A percentile compares a stretch with the other conserved stretches of the same genome.
Conservation (phyloP, 2,888 invertebrate species). For the Aphodius sticticus region DNA sequence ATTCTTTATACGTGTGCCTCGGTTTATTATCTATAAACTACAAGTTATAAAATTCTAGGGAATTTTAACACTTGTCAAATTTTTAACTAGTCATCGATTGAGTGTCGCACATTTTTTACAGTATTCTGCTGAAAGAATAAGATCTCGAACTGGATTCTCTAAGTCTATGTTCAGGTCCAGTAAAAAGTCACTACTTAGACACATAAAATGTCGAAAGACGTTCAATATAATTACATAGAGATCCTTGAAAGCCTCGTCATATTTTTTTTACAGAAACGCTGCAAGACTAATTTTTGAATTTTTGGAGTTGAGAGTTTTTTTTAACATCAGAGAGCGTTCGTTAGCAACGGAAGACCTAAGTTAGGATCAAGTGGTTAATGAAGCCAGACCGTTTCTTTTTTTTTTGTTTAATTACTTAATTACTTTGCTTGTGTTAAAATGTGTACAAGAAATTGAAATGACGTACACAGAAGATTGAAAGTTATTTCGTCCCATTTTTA, state of each 20-base stretch:
- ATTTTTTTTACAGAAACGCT: slow-evolving; percentile 12
- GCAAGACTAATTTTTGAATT: not conserved
- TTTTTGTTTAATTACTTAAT: slow-evolving; percentile 20
- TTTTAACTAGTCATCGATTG: slow-evolving; percentile 5
- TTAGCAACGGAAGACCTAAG: slow-evolving; percentile 35
- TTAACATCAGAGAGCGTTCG: slow-evolving; percentile 5
- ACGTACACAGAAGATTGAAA: slow-evolving; percentile 13
- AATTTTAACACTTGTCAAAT: not conserved
- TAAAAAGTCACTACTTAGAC: slow-evolving; percentile 59
- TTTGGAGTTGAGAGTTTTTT: slow-evolving; percentile 6
- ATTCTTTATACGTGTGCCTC: slow-evolving; percentile 29
- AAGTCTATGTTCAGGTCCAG: slow-evolving; percentile 52
- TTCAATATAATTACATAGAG: slow-evolving; percentile 53
- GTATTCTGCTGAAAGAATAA: slow-evolving; percentile 42
- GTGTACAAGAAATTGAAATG: slow-evolving; percentile 11
- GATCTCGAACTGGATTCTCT: slow-evolving; percentile 50
- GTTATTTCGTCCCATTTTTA: not conserved
- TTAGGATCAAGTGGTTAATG: slow-evolving; percentile 29
- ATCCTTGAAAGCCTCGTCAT: slow-evolving; percentile 55
- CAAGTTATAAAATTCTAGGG: not conserved
- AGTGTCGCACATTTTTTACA: slow-evolving; percentile 7
- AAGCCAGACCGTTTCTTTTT: slow-evolving; percentile 14
- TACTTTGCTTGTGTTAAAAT: slow-evolving; percentile 36
- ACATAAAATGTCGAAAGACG: slow-evolving; percentile 57
- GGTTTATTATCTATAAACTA: slow-evolving; percentile 6